Percentiles rank a stretch among this genome's conserved stretches.
Conservation (phyloP, 2,113 vertebrate genomes). For the Burhinus oedicnemus region DNA sequence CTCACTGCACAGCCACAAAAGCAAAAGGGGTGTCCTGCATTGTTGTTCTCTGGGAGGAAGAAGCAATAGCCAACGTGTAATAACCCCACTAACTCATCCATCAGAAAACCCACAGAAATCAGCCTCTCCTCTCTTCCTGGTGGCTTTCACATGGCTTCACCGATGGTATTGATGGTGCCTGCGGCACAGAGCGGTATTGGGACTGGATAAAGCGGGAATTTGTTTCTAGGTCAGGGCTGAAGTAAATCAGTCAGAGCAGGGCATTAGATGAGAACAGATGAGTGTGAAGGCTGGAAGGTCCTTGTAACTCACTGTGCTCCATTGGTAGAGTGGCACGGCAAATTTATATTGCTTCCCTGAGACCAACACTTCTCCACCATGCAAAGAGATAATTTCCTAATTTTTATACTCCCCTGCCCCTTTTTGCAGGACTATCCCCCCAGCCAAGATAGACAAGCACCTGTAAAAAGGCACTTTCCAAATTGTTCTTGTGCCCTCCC, state of each 20-base stretch:
- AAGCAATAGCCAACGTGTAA: background rate
- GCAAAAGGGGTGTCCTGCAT: background rate
- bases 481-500: fast-evolving
- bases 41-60: background rate
- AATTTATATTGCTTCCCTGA: background rate
- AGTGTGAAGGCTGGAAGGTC: background rate
- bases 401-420: background rate
- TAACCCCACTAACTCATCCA: background rate
- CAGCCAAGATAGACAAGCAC: background rate
- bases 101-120: background rate
- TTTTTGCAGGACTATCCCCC: background rate
- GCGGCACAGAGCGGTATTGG: background rate
- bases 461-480: background rate
- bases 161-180: background rate
- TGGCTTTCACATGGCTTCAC: background rate
- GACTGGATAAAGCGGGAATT: background rate
- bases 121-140: background rate
- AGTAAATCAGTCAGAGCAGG: background rate
- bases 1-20: background rate
- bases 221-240: background rate
- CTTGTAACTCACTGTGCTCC: background rate
- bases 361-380: background rate
- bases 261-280: background rate
- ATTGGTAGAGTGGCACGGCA: fast-evolving
- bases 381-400: background rate